Conservation (phyloP, 2,888 invertebrate species). For the Andricus quercusramuli region DNA sequence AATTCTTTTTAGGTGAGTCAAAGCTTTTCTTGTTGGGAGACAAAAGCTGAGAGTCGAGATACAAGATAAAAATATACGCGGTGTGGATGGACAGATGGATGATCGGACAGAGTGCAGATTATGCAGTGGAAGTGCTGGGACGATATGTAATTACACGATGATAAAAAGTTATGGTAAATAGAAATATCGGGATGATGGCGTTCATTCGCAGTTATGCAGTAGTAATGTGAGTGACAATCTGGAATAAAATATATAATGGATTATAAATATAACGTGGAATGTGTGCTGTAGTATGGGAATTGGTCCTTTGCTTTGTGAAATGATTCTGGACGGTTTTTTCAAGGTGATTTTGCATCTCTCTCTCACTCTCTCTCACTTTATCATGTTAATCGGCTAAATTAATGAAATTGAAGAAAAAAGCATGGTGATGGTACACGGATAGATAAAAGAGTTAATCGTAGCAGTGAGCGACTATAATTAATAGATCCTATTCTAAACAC, state of each 20-base stretch:
- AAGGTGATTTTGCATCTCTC: constrained; percentile 42
- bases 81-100: constrained; percentile 45
- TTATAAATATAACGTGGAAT: constrained; percentile 72
- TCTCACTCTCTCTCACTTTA: constrained; percentile 17
- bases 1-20: background rate
- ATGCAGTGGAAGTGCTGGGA: constrained; percentile 64
- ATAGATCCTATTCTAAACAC: background rate
- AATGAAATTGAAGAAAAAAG: background rate
- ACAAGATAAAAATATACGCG: constrained; percentile 17
- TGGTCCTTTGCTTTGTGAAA: constrained; percentile 43
- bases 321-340: constrained; percentile 42
- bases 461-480: background rate
- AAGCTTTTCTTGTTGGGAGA: background rate
- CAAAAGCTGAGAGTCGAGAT: constrained; percentile 12
- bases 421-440: background rate
- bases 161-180: constrained; percentile 66
- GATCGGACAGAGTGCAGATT: constrained; percentile 67
- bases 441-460: background rate
- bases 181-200: constrained; percentile 65
- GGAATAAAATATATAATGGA: constrained; percentile 77
- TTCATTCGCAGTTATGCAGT: constrained; percentile 67
- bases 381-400: background rate
- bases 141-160: constrained; percentile 60
- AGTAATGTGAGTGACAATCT: constrained; percentile 74
- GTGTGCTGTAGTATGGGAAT: constrained; percentile 44